These are phyloP conservation scores for Leptogaster cylindrica DNA, from an alignment of 2,888 invertebrate species.

Conservation along the genomic window DNA sequence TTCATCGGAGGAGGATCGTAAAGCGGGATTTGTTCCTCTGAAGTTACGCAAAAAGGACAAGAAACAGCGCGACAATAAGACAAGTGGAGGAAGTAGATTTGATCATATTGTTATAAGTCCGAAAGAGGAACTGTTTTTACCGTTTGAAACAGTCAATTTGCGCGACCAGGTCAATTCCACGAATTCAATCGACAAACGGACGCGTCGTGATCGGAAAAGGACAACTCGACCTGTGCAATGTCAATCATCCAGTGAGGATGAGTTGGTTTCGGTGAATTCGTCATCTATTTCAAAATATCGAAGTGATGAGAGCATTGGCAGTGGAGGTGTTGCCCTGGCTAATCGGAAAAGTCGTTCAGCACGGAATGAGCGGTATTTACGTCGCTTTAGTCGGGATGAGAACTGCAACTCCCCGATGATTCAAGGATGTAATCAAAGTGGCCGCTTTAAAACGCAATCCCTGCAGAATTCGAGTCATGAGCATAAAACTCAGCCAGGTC, in stretches of 20 bases:
- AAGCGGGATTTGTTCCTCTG: slow-evolving; percentile 58
- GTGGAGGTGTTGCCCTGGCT: slow-evolving; percentile 59
- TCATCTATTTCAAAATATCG: slow-evolving; percentile 71
- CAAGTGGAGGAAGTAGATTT: slow-evolving; percentile 66
- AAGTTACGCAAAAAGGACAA: slow-evolving; percentile 62
- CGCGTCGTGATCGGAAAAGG: slow-evolving; percentile 42
- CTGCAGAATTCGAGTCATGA: slow-evolving; percentile 47
- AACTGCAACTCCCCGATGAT: slow-evolving; percentile 61
- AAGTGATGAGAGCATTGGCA: slow-evolving; percentile 73
- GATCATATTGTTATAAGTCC: slow-evolving; percentile 70
- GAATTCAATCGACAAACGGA: slow-evolving; percentile 56
- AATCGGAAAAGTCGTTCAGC: slow-evolving; percentile 72
- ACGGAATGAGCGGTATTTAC: slow-evolving; percentile 80
- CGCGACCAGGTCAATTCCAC: slow-evolving; percentile 51
- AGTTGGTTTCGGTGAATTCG: slow-evolving; percentile 68
- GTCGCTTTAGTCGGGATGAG: slow-evolving; percentile 75
- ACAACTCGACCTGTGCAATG: slow-evolving; percentile 37
- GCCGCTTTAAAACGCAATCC: slow-evolving; percentile 62
- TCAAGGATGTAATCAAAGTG: slow-evolving; percentile 60
- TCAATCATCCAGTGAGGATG: slow-evolving; percentile 58
- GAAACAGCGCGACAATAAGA: slow-evolving; percentile 64
- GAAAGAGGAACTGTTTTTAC: slow-evolving; percentile 60
- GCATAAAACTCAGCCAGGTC: not conserved
- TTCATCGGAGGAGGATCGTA: slow-evolving; percentile 61
- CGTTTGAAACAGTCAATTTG: slow-evolving; percentile 55